phyloP scores from a whole-genome alignment of 2,888 invertebrate genomes.

The Archaeoteleia sp. region DNA sequence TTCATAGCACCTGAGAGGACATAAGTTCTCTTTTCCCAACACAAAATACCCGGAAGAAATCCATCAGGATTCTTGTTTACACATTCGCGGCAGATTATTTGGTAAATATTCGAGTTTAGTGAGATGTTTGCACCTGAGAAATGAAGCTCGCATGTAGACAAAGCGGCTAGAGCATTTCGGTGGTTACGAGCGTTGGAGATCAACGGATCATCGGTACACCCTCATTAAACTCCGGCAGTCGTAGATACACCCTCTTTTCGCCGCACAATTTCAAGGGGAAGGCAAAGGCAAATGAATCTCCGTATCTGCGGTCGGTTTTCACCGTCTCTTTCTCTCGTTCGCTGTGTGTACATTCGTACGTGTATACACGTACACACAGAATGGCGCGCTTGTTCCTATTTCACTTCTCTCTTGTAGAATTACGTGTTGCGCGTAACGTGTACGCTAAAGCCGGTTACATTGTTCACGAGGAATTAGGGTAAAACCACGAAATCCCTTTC shows the following conservation, averaged over 20 bases:
- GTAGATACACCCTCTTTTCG: constrained; percentile 20
- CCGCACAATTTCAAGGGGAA: constrained; percentile 20
- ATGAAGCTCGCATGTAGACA: neutral
- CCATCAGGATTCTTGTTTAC: too few species aligned
- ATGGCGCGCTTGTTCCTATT: constrained; percentile 17
- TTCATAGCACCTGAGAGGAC: too few species aligned
- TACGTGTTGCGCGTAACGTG: constrained; percentile 64
- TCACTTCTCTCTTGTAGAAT: constrained; percentile 53
- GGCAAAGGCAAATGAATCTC: constrained; percentile 19
- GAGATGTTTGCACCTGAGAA: too few species aligned
- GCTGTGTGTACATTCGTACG: constrained; percentile 17
- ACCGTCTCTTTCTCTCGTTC: constrained; percentile 9
- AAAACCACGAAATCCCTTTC: constrained; percentile 63
- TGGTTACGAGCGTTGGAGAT: constrained; percentile 12
- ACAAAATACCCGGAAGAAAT: too few species aligned
- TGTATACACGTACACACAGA: constrained; percentile 26
- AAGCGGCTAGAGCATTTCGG: constrained; percentile 10
- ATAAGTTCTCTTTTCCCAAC: too few species aligned
- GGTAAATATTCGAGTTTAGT: too few species aligned
- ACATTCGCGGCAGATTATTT: too few species aligned
- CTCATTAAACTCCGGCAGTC: constrained; percentile 18
- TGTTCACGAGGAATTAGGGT: constrained; percentile 66
- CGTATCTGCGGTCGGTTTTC: constrained; percentile 20
- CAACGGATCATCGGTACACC: constrained; percentile 18
- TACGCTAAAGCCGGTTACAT: constrained; percentile 63